Percentiles rank a stretch among this genome's conserved stretches.
These are phyloP conservation scores for Dascillus cervinus DNA, from an alignment of 2,888 invertebrate genomes.

Conservation along the genomic window DNA sequence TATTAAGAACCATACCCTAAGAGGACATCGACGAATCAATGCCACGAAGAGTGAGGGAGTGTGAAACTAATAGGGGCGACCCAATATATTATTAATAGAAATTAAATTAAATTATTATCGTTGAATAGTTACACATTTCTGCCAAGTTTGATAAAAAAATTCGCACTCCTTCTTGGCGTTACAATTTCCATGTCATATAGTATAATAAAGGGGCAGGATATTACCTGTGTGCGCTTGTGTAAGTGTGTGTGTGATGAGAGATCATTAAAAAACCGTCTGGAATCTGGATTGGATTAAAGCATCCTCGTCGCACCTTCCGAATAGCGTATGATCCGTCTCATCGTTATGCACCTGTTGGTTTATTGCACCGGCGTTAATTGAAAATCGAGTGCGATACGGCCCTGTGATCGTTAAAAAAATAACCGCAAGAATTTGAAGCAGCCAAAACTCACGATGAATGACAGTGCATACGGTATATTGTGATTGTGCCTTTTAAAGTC, in stretches of 20 bases:
- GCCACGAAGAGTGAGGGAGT: too few species aligned
- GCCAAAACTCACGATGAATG: slow-evolving; percentile 32
- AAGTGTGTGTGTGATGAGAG: too few species aligned
- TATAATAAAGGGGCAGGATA: slow-evolving; percentile 33
- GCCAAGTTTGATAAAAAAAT: too few species aligned
- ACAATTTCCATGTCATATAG: too few species aligned
- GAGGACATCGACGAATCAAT: too few species aligned
- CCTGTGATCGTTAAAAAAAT: slow-evolving; percentile 25
- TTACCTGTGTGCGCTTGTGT: too few species aligned
- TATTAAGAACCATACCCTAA: too few species aligned
- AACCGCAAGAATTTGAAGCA: slow-evolving; percentile 21
- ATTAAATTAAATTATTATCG: too few species aligned
- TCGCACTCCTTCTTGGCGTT: too few species aligned
- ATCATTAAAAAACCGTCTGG: slow-evolving; percentile 36
- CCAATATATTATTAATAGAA: too few species aligned
- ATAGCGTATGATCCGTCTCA: slow-evolving; percentile 26
- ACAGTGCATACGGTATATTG: slow-evolving; percentile 28
- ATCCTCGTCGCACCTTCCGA: slow-evolving; percentile 22
- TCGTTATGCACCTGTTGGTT: slow-evolving; percentile 26
- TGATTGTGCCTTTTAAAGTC: slow-evolving; percentile 20
- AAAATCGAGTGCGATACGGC: slow-evolving; percentile 29
- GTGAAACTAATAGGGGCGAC: too few species aligned
- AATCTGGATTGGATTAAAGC: slow-evolving; percentile 32
- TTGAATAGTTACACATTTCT: too few species aligned
- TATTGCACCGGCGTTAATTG: slow-evolving; percentile 32